A percentile compares a stretch with the other conserved stretches of the same genome.
Evolutionary conservation across 2,113 vertebrate species (phyloP).

Genomic region (Petaurus breviceps): DNA sequence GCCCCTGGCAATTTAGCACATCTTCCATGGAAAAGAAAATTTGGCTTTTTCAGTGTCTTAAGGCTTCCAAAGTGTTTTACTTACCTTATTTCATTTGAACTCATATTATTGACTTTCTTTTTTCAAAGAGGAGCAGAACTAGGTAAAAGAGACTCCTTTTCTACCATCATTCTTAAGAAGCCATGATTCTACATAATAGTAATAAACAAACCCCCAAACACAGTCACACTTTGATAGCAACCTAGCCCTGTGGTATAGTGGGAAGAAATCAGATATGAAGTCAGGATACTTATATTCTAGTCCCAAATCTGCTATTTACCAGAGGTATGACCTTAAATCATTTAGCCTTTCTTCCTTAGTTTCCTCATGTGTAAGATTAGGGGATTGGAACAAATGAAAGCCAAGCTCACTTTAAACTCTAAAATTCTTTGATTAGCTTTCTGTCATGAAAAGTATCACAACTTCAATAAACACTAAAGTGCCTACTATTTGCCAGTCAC

Average conservation of each 20-base stretch:
- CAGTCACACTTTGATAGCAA: slow-evolving; percentile 10
- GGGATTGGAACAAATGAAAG: background rate
- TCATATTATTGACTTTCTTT: background rate
- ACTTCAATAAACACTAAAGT: background rate
- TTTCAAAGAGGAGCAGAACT: background rate
- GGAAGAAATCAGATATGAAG: background rate
- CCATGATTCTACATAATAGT: background rate
- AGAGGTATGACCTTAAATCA: background rate
- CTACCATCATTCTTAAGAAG: background rate
- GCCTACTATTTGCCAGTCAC: background rate
- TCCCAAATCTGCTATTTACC: background rate
- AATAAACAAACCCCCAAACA: background rate
- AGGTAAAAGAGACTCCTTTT: background rate
- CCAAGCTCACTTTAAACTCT: background rate
- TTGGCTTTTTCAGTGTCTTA: background rate
- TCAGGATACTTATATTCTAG: background rate
- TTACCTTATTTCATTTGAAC: background rate
- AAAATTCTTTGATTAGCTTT: background rate
- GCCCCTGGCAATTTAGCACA: background rate
- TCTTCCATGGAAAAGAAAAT: background rate
- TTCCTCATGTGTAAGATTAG: background rate
- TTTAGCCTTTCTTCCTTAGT: background rate
- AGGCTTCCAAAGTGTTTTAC: background rate
- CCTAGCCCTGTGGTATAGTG: background rate
- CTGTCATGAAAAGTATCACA: background rate